Percentiles rank a stretch among this genome's conserved stretches.
Conservation (phyloP, 2,888 invertebrate genomes). For the Aporophyla lueneburgensis region DNA sequence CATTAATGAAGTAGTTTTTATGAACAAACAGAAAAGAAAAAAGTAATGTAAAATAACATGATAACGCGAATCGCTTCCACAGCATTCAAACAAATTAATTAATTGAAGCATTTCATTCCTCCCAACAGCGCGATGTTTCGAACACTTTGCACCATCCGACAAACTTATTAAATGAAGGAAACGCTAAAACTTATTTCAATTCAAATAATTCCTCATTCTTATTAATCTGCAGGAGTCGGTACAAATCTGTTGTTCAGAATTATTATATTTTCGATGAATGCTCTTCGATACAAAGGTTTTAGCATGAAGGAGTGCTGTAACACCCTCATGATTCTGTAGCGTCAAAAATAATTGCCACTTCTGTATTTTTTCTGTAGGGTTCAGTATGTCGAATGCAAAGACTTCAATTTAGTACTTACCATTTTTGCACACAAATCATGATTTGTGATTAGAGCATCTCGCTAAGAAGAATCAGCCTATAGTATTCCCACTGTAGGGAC, state of each 20-base stretch:
- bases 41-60: slow-evolving; percentile 28
- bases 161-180: slow-evolving; percentile 62
- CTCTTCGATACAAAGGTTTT: slow-evolving; percentile 26
- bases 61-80: slow-evolving; percentile 18
- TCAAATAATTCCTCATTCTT: slow-evolving; percentile 55
- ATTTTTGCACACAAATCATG: slow-evolving; percentile 71
- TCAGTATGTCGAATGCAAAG: slow-evolving; percentile 68
- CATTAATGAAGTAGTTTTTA: too few relatives aligned
- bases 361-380: slow-evolving; percentile 69
- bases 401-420: slow-evolving; percentile 72
- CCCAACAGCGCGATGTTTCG: slow-evolving; percentile 50
- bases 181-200: slow-evolving; percentile 59
- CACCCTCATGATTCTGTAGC: slow-evolving; percentile 33
- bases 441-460: slow-evolving; percentile 71
- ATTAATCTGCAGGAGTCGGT: slow-evolving; percentile 52
- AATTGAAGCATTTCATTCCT: slow-evolving; percentile 53
- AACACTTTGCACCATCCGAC: slow-evolving; percentile 55
- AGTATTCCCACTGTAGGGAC: too few relatives aligned
- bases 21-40: neutral
- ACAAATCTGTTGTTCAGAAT: slow-evolving; percentile 53
- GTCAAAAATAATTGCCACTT: slow-evolving; percentile 66
- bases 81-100: slow-evolving; percentile 56
- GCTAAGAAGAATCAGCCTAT: slow-evolving; percentile 7
- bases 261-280: slow-evolving; percentile 35
- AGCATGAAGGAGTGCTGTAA: slow-evolving; percentile 33